phyloP scores from a whole-genome alignment of 92 coral and sea anemone genomes.

The Isaurus tuberculatus region DNA sequence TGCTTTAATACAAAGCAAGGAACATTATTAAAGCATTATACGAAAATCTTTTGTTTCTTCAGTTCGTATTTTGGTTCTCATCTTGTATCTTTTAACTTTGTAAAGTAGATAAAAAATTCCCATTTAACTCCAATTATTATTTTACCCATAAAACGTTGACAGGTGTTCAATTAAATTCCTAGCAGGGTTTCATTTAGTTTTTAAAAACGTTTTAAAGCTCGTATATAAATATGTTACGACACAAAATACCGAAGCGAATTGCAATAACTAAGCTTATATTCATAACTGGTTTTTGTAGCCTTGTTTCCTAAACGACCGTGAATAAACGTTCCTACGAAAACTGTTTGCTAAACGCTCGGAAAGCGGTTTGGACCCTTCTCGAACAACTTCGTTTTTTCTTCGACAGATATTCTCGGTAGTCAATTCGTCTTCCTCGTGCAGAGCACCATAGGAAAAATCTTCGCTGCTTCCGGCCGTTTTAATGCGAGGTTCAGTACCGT shows the following conservation, averaged over 20 bases:
- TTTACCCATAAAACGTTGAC: neutral
- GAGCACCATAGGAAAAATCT: slow-evolving; percentile 6
- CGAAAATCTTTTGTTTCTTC: neutral
- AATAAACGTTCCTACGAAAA: neutral
- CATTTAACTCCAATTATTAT: neutral
- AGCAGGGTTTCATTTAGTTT: neutral
- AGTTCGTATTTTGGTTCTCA: neutral
- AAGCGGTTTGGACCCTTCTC: slow-evolving; percentile 15
- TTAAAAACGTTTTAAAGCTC: neutral
- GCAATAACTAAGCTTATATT: neutral
- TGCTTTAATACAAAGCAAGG: neutral
- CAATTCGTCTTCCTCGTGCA: slow-evolving; percentile 8
- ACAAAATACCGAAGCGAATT: neutral
- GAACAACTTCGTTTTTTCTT: neutral
- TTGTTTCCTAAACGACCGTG: slow-evolving; percentile 17
- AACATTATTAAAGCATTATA: too few species aligned
- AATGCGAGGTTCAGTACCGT: neutral
- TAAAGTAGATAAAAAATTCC: neutral
- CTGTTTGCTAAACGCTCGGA: neutral
- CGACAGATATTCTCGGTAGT: neutral
- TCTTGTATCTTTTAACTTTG: neutral
- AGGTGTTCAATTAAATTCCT: slow-evolving; percentile 14
- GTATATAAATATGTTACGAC: neutral
- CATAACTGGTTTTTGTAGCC: slow-evolving; percentile 1
- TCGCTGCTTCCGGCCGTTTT: neutral